Evolutionary conservation across 2,888 invertebrate genomes (phyloP), one percentile per base, ranked within the genome.

Genomic region (Leistus spinibarbis): DNA sequence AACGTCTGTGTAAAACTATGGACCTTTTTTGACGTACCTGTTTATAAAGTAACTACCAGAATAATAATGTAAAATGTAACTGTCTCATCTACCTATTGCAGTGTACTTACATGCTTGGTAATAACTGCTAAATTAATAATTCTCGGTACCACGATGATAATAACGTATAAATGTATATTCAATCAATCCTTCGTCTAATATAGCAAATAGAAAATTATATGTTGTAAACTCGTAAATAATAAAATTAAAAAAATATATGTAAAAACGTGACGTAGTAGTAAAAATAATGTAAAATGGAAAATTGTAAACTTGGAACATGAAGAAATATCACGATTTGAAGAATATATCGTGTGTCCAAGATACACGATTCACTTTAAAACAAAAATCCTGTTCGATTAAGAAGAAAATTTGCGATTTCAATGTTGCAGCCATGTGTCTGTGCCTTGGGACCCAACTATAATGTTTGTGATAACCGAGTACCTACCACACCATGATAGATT

Each of bases 401-500:
- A 24, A 40, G 40, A 53, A 66, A 74, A 74, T 80, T 79, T 79
- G 81, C 81, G 82, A 81, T 81, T 79, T 83, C 82, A 82, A 81
- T 82, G 83, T 84, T 83, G 83, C 81, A 81, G 84, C 83, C 83
- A 84, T 77, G 83, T 84, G 84, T 84, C 82, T 84, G 84, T 84
- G 84, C 84, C 84, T 84, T 84, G 82, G 83, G 80, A 83, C 82
- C 83, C 82, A 81, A 83, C 81, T 84, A 83, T 76, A 74, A 84
- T 84, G 82, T 84, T 84, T 84, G 84, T 84, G 84, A 84, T 84
- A 84, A 83, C 81, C 82, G 81, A 84, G 84, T 84, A 84, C 83
- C 84, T 84, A 84, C 82, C 82, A 83, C 82, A 82, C 83, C 84
- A 83, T 82, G 82, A 83, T 84, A 84, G 83, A 82, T 80, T 83